Evolutionary conservation across 37 sponge, comb jelly and placozoan genomes (phyloP).

Genomic region (Tethya wilhelma): DNA sequence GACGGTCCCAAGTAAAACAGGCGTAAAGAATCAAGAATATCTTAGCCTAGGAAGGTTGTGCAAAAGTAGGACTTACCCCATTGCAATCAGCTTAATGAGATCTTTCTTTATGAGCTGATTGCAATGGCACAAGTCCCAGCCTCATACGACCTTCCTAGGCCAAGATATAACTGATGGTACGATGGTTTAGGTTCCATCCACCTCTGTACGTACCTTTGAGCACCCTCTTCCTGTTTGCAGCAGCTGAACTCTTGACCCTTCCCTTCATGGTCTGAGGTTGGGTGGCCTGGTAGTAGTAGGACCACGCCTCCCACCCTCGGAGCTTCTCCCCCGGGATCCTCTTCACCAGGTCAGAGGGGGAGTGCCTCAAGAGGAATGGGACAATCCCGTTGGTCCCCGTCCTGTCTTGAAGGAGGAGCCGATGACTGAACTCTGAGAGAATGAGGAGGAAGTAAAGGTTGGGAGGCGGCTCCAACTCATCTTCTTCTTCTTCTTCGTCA

Average conservation of each 20-base stretch:
- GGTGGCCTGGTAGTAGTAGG: slow-evolving; percentile 15
- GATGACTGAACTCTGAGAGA: slow-evolving; percentile 82
- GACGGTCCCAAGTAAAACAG: too few species aligned
- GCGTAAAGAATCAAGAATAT: too few species aligned
- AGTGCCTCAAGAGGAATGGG: slow-evolving; percentile 32
- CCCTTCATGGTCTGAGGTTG: background rate
- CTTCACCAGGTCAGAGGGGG: background rate
- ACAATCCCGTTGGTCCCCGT: slow-evolving; percentile 76
- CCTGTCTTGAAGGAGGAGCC: slow-evolving; percentile 87
- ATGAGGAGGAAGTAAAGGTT: slow-evolving; percentile 87
- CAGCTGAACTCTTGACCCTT: background rate
- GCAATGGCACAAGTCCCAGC: too few species aligned
- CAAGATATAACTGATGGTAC: too few species aligned
- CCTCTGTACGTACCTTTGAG: slow-evolving; percentile 10
- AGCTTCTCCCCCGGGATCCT: background rate
- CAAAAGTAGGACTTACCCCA: too few species aligned
- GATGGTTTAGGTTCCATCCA: too few species aligned
- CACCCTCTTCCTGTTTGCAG: background rate
- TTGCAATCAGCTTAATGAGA: too few species aligned
- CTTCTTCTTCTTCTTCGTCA: background rate
- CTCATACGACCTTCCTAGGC: too few species aligned
- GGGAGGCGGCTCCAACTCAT: slow-evolving; percentile 25
- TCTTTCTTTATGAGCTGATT: too few species aligned
- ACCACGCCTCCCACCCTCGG: slow-evolving; percentile 24
- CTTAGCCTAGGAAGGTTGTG: too few species aligned